Conservation (phyloP, 1,140 invertebrate genomes). For the Papilio glaucus region DNA sequence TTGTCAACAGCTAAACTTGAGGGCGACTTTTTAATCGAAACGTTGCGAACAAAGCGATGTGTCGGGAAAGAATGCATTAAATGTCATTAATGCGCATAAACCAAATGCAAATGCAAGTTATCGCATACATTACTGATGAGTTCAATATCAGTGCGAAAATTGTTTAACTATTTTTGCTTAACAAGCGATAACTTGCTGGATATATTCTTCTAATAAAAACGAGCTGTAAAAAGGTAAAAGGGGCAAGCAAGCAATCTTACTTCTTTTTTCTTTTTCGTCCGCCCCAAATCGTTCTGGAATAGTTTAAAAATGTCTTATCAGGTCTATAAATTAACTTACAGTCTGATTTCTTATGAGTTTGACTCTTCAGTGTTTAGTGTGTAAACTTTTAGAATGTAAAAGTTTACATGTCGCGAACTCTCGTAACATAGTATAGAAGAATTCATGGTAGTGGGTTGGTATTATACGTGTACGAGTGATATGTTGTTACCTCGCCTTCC, state of each 20-base stretch:
- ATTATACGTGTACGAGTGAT: not conserved
- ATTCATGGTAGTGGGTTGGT: not conserved
- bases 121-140: conserved; percentile 62
- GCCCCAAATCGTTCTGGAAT: conserved; percentile 94
- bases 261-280: conserved; percentile 98
- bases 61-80: conserved; percentile 69
- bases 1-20: conserved; percentile 70
- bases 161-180: conserved; percentile 62
- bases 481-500: conserved; percentile 92
- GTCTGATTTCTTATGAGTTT: not conserved
- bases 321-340: conserved; percentile 45
- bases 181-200: conserved; percentile 78
- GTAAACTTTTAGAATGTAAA: not conserved
- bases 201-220: conserved; percentile 72
- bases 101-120: conserved; percentile 76
- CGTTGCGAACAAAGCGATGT: conserved; percentile 79
- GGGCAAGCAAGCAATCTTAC: conserved; percentile 89
- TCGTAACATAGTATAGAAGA: not conserved
- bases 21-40: conserved; percentile 57
- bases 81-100: conserved; percentile 76
- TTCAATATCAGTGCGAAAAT: conserved; percentile 60
- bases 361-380: not conserved
- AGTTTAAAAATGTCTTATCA: conserved; percentile 81
- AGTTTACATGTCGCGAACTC: not conserved
- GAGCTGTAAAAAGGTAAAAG: conserved; percentile 81